A percentile compares a stretch with the other conserved stretches of the same genome.
Conservation (phyloP, 2,113 vertebrate species). For the Leiothrix lutea region DNA sequence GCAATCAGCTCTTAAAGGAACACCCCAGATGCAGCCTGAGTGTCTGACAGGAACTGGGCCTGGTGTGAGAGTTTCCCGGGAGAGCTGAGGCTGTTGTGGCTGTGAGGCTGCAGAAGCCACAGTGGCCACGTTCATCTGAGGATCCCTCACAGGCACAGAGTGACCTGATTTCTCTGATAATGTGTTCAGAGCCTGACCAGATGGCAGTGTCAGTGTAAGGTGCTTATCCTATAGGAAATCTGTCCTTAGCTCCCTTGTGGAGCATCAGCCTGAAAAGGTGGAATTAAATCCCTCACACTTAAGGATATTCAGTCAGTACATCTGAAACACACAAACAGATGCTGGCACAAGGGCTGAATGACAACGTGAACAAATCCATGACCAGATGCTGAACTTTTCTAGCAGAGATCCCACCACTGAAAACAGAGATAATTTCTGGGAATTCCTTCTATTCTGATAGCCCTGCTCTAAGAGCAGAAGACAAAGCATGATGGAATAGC, state of each 20-base stretch:
- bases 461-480: neutral
- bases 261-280: neutral
- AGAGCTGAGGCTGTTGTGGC: neutral
- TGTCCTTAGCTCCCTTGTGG: neutral
- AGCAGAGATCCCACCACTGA: neutral
- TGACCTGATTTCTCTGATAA: constrained; percentile 38
- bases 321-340: neutral
- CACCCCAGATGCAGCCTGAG: neutral
- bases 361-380: neutral
- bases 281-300: neutral
- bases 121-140: neutral
- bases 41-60: neutral
- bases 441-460: neutral
- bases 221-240: constrained; percentile 47
- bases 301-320: neutral
- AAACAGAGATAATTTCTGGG: neutral
- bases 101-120: neutral
- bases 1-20: neutral
- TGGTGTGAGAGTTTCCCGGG: neutral
- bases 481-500: neutral
- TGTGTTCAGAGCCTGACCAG: neutral
- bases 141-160: neutral
- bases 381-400: neutral
- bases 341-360: neutral
- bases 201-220: constrained; percentile 1